Percentiles rank a stretch among this genome's conserved stretches.
Conservation (phyloP, 30 jellyfish, hydroid and myxozoan genomes). For the Nemopilema nomurai region DNA sequence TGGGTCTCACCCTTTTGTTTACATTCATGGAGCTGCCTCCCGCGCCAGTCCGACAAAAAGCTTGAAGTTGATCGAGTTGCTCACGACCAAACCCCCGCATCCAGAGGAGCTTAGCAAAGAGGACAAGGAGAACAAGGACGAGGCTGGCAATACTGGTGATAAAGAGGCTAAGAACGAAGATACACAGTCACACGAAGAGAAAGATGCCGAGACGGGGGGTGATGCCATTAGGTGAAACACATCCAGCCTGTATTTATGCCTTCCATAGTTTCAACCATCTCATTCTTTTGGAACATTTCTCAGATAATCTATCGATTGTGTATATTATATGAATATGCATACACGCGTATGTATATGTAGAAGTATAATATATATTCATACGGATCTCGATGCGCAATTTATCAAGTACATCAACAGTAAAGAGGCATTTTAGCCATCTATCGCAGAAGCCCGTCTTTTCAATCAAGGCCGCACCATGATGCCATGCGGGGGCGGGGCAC, state of each 20-base stretch:
- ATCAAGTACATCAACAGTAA: no score
- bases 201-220: conserved; percentile 18
- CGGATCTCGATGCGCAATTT: neutral
- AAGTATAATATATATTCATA: no score
- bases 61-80: conserved; percentile 56
- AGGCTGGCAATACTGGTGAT: conserved; percentile 21
- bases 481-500: no score
- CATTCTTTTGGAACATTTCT: neutral
- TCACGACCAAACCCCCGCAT: conserved; percentile 44
- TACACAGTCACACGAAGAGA: neutral
- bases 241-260: neutral
- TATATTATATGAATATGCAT: no score
- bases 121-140: conserved; percentile 28
- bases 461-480: no score
- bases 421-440: no score
- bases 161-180: conserved; percentile 1
- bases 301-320: neutral
- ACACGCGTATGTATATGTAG: neutral
- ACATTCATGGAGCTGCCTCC: conserved; percentile 72
- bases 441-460: no score
- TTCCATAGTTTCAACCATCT: neutral
- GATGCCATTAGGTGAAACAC: conserved; percentile 47
- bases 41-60: conserved; percentile 74
- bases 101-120: conserved; percentile 10
- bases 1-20: conserved; percentile 60